Evolutionary conservation across 2,888 invertebrate genomes (phyloP), one percentile per base, ranked within the genome.

Genomic region (Brenthis ino): DNA sequence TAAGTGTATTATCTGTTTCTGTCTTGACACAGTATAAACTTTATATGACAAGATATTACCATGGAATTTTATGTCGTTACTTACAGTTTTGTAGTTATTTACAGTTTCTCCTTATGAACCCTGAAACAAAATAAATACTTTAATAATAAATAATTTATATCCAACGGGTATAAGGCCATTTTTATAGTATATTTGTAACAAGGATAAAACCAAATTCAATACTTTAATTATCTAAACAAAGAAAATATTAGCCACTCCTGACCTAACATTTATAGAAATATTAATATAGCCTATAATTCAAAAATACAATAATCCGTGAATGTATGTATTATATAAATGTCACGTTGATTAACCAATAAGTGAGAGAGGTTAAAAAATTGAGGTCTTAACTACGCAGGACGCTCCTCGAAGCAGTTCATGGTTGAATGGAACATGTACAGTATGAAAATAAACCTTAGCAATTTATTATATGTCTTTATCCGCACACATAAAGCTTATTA

Each of bases 331-430:
- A 86, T 86, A 86, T 85, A 87, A 88, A 90, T 88, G 89, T 87
- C 88, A 88, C 81, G 84, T 82, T 83, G 87, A 91, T 91, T 91
- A 89, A 86, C 89, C 91, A 91, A 92, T 85, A 90, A 91, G 87
- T 86, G 86, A 90, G 86, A 89, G 89, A 89, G 85, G 88, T 84
- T 86, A 87, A 91, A 91, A 91, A 89, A 91, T 89, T 91, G 90
- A 91, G 91, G 92, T 91, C 91, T 91, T 83, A 83, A 82, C 87
- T 77, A 79, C 77, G 89, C 89, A 87, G 89, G 91, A 89, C 88
- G 89, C 83, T 89, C 88, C 87, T 89, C 91, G 82, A 89, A 91
- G 90, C 88, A 90, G 91, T 91, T 92, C 91, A 92, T 91, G 91
- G 91, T 92, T 92, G 91, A 90, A 89, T 87, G 86, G 85, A 87